Evolutionary conservation across 2,888 invertebrate species (phyloP).

Genomic region (Drosophila kambysellisi): DNA sequence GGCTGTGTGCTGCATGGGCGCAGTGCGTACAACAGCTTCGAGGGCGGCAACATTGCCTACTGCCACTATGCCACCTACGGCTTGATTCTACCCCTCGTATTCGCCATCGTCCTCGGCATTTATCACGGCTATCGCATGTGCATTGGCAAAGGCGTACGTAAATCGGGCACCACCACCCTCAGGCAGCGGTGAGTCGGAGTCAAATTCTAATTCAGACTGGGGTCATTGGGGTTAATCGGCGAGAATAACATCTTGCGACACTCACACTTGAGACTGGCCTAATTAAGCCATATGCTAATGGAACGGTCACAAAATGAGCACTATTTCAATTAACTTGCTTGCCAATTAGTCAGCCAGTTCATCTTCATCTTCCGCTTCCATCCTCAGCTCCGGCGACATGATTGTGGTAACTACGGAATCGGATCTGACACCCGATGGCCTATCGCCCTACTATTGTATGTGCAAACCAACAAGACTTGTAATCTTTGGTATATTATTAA

Average conservation of each 20-base stretch:
- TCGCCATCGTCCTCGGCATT: conserved; percentile 88
- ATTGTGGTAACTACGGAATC: conserved; percentile 88
- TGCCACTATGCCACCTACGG: conserved; percentile 90
- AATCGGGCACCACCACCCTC: conserved; percentile 83
- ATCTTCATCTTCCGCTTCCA: conserved; percentile 8
- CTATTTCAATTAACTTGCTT: conserved; percentile 48
- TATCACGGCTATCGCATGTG: conserved; percentile 90
- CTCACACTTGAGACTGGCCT: conserved; percentile 25
- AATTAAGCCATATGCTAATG: conserved; percentile 72
- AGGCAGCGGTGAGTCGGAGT: conserved; percentile 81
- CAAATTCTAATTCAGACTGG: conserved; percentile 45
- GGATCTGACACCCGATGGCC: conserved; percentile 87
- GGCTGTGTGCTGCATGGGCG: conserved; percentile 89
- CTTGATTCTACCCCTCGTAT: conserved; percentile 88
- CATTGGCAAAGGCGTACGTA: conserved; percentile 86
- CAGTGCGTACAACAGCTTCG: conserved; percentile 88
- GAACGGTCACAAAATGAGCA: conserved; percentile 38
- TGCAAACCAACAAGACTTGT: background rate
- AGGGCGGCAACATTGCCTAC: conserved; percentile 88
- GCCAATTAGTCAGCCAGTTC: conserved; percentile 31
- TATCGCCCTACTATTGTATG: conserved; percentile 88
- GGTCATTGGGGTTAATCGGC: conserved; percentile 74
- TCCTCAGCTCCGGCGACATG: conserved; percentile 88
- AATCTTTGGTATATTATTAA: background rate
- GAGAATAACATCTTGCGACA: conserved; percentile 40